phyloP scores from a whole-genome alignment of 2,888 invertebrate genomes.

The Melipona beecheii region DNA sequence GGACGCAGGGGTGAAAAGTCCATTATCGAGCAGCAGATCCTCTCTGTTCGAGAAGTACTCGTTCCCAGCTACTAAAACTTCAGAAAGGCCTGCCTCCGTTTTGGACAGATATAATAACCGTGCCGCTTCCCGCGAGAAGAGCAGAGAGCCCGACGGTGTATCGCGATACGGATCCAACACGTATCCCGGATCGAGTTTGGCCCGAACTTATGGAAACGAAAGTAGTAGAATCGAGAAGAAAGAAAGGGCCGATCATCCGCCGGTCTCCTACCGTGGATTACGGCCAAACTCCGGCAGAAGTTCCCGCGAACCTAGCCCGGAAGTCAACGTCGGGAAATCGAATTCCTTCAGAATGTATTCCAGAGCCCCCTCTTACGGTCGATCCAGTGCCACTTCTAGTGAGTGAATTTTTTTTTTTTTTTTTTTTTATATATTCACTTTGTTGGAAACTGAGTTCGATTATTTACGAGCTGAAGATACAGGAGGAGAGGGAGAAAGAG shows the following conservation, averaged over 20 bases:
- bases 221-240: constrained; percentile 79
- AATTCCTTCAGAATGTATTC: constrained; percentile 74
- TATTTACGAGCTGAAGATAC: not conserved
- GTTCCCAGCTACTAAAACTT: constrained; percentile 72
- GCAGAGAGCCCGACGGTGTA: constrained; percentile 76
- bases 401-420: constrained; percentile 34
- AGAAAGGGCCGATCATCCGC: constrained; percentile 83
- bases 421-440: constrained; percentile 17
- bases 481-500: not conserved
- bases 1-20: constrained; percentile 75
- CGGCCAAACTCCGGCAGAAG: constrained; percentile 78
- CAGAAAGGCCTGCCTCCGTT: constrained; percentile 78
- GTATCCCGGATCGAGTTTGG: constrained; percentile 75
- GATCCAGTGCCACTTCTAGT: constrained; percentile 68
- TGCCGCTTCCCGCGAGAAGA: constrained; percentile 76
- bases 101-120: constrained; percentile 80
- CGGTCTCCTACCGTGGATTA: constrained; percentile 84
- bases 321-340: constrained; percentile 74
- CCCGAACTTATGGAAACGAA: constrained; percentile 75
- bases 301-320: constrained; percentile 87
- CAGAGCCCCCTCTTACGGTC: constrained; percentile 73
- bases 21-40: constrained; percentile 75
- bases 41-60: constrained; percentile 79
- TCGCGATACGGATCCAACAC: constrained; percentile 77
- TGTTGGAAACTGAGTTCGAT: not conserved